Conservation (phyloP, 2,113 vertebrate species). For the Phocoena phocoena region DNA sequence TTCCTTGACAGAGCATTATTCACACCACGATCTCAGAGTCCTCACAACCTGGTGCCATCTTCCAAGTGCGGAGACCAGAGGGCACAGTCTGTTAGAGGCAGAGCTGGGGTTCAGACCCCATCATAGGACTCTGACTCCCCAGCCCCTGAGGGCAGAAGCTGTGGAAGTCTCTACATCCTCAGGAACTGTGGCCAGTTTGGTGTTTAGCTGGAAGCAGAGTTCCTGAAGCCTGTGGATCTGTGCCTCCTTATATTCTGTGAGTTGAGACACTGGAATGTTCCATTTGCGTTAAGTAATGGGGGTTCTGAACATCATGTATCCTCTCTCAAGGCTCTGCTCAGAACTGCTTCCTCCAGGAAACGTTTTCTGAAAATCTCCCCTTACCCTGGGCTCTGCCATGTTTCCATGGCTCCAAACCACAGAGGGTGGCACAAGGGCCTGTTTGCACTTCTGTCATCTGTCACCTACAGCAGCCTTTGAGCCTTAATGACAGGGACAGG, state of each 20-base stretch:
- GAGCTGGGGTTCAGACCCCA: background rate
- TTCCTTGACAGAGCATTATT: background rate
- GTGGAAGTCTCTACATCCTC: background rate
- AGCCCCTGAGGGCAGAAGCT: background rate
- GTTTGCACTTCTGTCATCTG: background rate
- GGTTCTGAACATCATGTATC: background rate
- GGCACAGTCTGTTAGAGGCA: accelerated
- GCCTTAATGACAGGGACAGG: background rate
- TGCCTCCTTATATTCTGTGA: background rate
- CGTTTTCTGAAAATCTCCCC: background rate
- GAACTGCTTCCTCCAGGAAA: background rate
- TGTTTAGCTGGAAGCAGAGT: background rate
- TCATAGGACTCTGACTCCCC: background rate
- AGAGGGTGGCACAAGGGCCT: background rate
- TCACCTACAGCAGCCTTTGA: background rate
- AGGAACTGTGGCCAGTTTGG: accelerated
- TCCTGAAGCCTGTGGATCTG: background rate
- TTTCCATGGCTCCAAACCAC: background rate
- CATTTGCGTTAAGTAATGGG: background rate
- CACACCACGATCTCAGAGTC: background rate
- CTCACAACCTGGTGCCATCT: accelerated
- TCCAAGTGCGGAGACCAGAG: background rate
- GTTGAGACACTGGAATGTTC: background rate
- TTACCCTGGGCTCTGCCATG: background rate
- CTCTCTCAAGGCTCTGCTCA: background rate